These are phyloP conservation scores for Aphelenchoides fujianensis DNA, from an alignment of 1,140 invertebrate genomes.

Conservation along the genomic window DNA sequence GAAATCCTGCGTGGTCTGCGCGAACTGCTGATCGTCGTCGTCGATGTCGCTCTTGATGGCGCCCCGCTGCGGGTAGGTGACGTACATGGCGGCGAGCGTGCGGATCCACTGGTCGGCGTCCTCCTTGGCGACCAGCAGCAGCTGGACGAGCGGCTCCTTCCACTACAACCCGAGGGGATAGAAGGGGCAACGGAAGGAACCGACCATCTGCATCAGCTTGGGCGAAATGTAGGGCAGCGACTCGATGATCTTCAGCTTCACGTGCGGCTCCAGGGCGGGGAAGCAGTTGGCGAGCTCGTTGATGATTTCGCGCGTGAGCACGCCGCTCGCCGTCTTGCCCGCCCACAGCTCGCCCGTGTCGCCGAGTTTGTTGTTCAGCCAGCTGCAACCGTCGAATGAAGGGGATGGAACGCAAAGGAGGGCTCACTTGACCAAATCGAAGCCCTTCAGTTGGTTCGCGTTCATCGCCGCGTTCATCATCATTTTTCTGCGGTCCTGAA, in stretches of 20 bases:
- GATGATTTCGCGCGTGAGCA: constrained; percentile 46
- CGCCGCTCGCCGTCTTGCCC: constrained; percentile 31
- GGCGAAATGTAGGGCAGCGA: constrained; percentile 49
- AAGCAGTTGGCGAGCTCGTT: constrained; percentile 46
- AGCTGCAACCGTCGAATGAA: no score
- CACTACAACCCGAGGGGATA: constrained; percentile 36
- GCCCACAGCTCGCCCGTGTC: constrained; percentile 40
- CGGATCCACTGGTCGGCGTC: constrained; percentile 51
- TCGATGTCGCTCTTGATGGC: constrained; percentile 28
- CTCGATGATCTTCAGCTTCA: constrained; percentile 52
- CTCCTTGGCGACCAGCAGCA: constrained; percentile 33
- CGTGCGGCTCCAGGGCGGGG: constrained; percentile 43
- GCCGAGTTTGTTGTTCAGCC: constrained; percentile 50
- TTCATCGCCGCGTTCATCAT: not conserved
- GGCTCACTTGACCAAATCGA: constrained; percentile 33
- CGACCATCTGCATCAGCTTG: constrained; percentile 36
- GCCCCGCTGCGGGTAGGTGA: constrained; percentile 33
- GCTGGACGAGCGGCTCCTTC: constrained; percentile 34
- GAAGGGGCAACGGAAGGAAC: constrained; percentile 8
- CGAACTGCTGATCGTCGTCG: constrained; percentile 15
- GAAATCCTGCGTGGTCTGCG: constrained; percentile 21
- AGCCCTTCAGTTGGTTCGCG: constrained; percentile 17
- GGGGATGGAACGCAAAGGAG: no score
- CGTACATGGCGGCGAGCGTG: constrained; percentile 42
- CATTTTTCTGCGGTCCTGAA: no score